These are phyloP conservation scores for Drosophila micromelanica DNA, from an alignment of 1,140 invertebrate species.

Conservation along the genomic window DNA sequence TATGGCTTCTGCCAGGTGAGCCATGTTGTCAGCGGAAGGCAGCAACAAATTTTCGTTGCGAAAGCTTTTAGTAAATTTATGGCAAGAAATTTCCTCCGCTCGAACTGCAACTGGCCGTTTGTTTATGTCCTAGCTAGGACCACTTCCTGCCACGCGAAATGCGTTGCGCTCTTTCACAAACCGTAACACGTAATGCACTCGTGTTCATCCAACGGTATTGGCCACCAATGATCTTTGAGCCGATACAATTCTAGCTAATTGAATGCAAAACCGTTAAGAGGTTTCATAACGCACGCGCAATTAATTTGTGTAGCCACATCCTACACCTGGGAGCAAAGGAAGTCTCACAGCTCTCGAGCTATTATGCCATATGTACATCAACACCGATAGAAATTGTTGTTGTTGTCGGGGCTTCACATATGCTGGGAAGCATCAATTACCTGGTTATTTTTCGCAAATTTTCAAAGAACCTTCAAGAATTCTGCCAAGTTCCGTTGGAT, in stretches of 20 bases:
- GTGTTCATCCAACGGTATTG: slow-evolving; percentile 14
- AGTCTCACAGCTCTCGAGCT: neutral
- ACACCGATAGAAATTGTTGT: slow-evolving; percentile 40
- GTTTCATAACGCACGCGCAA: slow-evolving; percentile 39
- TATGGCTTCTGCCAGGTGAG: slow-evolving; percentile 60
- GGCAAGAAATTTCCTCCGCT: slow-evolving; percentile 71
- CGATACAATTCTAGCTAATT: slow-evolving; percentile 40
- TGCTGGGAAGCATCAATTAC: slow-evolving; percentile 67
- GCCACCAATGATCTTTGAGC: slow-evolving; percentile 56
- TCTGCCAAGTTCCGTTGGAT: slow-evolving; percentile 25
- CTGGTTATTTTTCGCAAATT: slow-evolving; percentile 53
- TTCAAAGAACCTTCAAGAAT: slow-evolving; percentile 62
- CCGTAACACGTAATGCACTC: slow-evolving; percentile 61
- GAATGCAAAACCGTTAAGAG: slow-evolving; percentile 43
- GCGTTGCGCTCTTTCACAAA: slow-evolving; percentile 46
- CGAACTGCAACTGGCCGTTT: slow-evolving; percentile 51
- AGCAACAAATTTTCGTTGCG: slow-evolving; percentile 80
- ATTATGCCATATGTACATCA: slow-evolving; percentile 45
- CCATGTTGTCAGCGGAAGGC: slow-evolving; percentile 79
- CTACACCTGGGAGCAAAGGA: neutral
- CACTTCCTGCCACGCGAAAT: slow-evolving; percentile 33
- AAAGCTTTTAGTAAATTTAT: slow-evolving; percentile 83
- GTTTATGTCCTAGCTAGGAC: slow-evolving; percentile 63
- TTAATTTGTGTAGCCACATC: slow-evolving; percentile 56
- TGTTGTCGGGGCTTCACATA: slow-evolving; percentile 20